Base-by-base conservation (phyloP, 1,140 invertebrate species). In the Coelopa frigida region DNA sequence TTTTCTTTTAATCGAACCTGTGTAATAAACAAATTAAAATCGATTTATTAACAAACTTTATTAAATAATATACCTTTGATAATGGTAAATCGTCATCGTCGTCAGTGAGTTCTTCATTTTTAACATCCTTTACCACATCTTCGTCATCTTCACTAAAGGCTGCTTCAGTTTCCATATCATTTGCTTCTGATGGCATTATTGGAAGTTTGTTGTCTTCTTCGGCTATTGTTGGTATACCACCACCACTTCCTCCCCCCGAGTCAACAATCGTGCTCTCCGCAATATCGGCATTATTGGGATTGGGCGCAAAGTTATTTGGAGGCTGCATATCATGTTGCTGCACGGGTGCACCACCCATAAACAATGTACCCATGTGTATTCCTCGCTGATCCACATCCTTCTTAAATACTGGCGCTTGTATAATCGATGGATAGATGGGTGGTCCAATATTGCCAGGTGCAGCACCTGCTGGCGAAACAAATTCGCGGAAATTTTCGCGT, bases 401-500 rank as follows among this genome's bases (percentile, higher is more conserved):
- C 50, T 64, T 64, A n/a, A 56, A 55, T 15, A 49, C 52, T 0
- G 47, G 46, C 5, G 41, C 29, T 17, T 58, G 57, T 38, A 55
- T 55, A 17, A 44, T 33, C 1, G 43, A 36, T 10, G 31, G 17
- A 17, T 37, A 51, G 21, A 48, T 54, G 48, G 8, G 52, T 44
- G 15, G 44, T 15, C 22, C 32, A 18, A 46, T 37, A 46, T 46
- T 40, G 12, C n/a, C 38, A 48, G 58, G 12, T 46, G 36, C 31
- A 14, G 54, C 69, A 48, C 70, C 59, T 31, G 74, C 68, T 22
- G 77, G 71, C 37, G 79, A 75, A 59, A 89, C 93, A 71, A 96
- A 95, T 72, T 96, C 92, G 56, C 85, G 82, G 66, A 96, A 96
- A 44, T 85, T 89, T 59, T 94, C 90, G 50, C 86, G 77, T 38